Percentiles rank a stretch among this genome's conserved stretches.
Evolutionary conservation across 2,113 vertebrate species (phyloP).

Genomic region (Chaetodon auriga): DNA sequence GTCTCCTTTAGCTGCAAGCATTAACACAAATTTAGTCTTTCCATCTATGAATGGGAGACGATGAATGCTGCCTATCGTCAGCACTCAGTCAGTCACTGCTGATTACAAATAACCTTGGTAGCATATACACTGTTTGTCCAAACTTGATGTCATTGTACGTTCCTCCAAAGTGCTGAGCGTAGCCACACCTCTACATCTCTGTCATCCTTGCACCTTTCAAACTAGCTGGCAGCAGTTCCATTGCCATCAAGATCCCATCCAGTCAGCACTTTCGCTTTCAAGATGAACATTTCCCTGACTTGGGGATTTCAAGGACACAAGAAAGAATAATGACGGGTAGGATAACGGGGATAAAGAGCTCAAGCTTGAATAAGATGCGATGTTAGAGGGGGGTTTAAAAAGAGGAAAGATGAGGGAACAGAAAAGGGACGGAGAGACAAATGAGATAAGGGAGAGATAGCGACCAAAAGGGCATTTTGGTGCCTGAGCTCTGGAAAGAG

Average conservation of each 20-base stretch:
- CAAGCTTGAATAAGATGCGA: constrained; percentile 12
- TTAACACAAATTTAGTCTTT: neutral
- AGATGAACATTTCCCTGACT: constrained; percentile 51
- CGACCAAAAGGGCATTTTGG: constrained; percentile 6
- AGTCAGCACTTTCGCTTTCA: constrained; percentile 66
- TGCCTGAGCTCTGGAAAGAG: neutral
- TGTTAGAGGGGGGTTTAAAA: neutral
- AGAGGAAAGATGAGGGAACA: neutral
- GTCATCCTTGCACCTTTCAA: constrained; percentile 42
- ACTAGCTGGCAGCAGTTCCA: constrained; percentile 22
- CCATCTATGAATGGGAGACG: constrained; percentile 2
- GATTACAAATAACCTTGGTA: constrained; percentile 24
- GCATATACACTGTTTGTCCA: constrained; percentile 15
- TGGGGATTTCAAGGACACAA: constrained; percentile 50
- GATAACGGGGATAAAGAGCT: constrained; percentile 58
- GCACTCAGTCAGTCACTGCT: neutral
- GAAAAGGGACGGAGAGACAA: constrained; percentile 10
- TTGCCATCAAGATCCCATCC: constrained; percentile 25
- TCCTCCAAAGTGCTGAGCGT: constrained; percentile 50
- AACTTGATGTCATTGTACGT: constrained; percentile 5
- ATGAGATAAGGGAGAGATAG: neutral
- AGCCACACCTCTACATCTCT: constrained; percentile 50
- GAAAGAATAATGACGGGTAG: constrained; percentile 36
- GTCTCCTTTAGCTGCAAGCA: neutral
- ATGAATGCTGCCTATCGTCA: neutral